Base-by-base conservation (phyloP, 2,888 invertebrate genomes). In the Biston betularia region DNA sequence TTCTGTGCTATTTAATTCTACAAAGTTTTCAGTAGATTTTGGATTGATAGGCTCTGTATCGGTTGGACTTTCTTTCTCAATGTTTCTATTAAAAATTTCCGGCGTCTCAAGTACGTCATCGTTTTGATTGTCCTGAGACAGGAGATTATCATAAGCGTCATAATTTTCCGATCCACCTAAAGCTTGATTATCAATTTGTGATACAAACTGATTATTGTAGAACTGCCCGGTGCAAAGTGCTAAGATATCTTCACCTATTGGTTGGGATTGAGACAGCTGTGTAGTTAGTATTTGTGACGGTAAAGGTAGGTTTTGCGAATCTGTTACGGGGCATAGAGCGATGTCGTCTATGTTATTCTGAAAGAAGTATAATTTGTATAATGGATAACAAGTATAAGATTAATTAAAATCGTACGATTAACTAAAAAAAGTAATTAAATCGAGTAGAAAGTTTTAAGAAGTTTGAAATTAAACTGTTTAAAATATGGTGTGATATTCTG, bases 141-240 rank as follows among this genome's bases (percentile, higher is more conserved):
- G 11, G 40, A 35, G 33, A 24, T 55, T 71, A 57, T 70, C 70
- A 3, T 70, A 55, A 46, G 69, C 68, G 11, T 78, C 75, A 33
- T 72, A 60, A 11, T 75, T 72, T 56, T 78, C 74, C 1, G 82
- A 71, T 24, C 65, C 54, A 9, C 75, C 70, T 11, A 69, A 55
- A 55, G 75, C 9, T 54, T 65, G 35, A 40, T 78, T 74, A 6
- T 71, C 73, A 11, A 74, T 61, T 71, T 76, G 86, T 45, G 90
- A 84, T 49, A 92, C 75, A 70, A 92, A 90, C 66, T 87, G 82
- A 57, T 90, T 91, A 34, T 93, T 89, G 75, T 92, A 94, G 78
- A 95, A 95, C 67, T 94, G 90, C 0, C 95, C 95, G 6, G 95
- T 95, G 74, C 95, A 95, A 12, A 95, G 78, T 6, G 88, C 94